Base-by-base conservation (phyloP, 2,888 invertebrate species). In the Eremobia ochroleuca region DNA sequence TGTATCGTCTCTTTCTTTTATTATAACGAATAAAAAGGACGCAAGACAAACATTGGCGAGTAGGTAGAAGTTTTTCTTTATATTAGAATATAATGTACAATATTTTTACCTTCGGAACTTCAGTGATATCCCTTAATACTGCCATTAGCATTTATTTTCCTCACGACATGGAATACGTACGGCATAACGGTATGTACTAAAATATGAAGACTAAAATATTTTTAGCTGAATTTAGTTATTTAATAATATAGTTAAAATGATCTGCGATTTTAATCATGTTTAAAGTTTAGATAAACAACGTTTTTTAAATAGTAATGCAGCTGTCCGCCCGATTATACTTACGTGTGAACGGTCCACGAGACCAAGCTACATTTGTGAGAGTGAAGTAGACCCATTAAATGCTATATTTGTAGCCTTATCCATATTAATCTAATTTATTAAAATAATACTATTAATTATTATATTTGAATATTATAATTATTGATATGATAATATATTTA, bases 401-500 rank as follows among this genome's bases (percentile, higher is more conserved):
- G 92, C 93, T 95, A 93, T 93, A 94, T 92, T 89, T 93, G 95
- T 96, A 96, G 95, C 95, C 95, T 95, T 96, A 96, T 93, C 93
- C 94, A 91, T 94, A 94, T 92, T 95, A 93, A 93, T 93, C 94
- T 95, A 92, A 94, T 92, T 92, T 89, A 90, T 88, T 87, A 82
- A 85, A 80, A 87, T 88, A 92, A 87, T 85, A 89, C 77, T 83
- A 89, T 82, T 88, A 79, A 82, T 85, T 81, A 90, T 90, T 90
- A 92, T 90, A 91, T 92, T 89, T 89, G 89, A 93, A 93, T 94
- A 94, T 92, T 90, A 94, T 93, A 92, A 94, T 93, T 94, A 96
- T 94, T 96, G 92, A 95, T 93, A 95, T 94, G 91, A 94, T 95
- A 94, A 94, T 95, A 95, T 95, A 96, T 96, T 96, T 96, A 96